These are phyloP conservation scores for Aphaenogaster ashmeadi DNA, from an alignment of 1,140 invertebrate genomes.

Conservation along the genomic window DNA sequence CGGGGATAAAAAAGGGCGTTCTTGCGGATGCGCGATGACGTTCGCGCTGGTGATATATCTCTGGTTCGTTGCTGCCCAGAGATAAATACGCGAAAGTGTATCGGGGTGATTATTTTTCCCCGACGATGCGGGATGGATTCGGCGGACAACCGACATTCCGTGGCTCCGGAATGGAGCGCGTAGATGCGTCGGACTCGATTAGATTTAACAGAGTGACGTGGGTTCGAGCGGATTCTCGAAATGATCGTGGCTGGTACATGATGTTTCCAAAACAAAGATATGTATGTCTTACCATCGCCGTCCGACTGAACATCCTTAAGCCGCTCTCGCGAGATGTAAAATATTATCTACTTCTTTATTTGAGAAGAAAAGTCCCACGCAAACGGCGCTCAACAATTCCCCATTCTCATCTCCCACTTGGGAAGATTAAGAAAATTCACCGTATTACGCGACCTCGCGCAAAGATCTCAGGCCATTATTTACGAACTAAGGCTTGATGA, in stretches of 20 bases:
- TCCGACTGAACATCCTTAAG: slow-evolving; percentile 14
- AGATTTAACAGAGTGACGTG: slow-evolving; percentile 33
- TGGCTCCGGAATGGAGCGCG: neutral
- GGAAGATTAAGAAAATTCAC: slow-evolving; percentile 46
- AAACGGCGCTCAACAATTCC: neutral
- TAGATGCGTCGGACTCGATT: neutral
- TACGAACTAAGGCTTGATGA: slow-evolving; percentile 54
- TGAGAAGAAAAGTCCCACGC: slow-evolving; percentile 6
- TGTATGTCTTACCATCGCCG: neutral
- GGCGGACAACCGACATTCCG: neutral
- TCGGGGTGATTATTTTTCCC: slow-evolving; percentile 3
- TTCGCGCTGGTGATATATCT: slow-evolving; percentile 50
- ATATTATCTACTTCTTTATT: slow-evolving; percentile 26
- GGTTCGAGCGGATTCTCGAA: neutral
- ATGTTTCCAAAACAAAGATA: slow-evolving; percentile 38
- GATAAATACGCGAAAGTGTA: slow-evolving; percentile 39
- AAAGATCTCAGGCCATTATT: slow-evolving; percentile 51
- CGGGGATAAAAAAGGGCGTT: slow-evolving; percentile 48
- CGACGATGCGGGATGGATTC: neutral
- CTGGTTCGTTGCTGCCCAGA: slow-evolving; percentile 10
- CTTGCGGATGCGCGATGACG: slow-evolving; percentile 30
- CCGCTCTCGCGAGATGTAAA: neutral
- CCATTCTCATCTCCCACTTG: neutral
- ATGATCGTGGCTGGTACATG: neutral
- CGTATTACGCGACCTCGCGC: slow-evolving; percentile 43